A percentile compares a stretch with the other conserved stretches of the same genome.
Evolutionary conservation across 2,888 invertebrate genomes (phyloP).

Genomic region (Frankliniella intonsa): DNA sequence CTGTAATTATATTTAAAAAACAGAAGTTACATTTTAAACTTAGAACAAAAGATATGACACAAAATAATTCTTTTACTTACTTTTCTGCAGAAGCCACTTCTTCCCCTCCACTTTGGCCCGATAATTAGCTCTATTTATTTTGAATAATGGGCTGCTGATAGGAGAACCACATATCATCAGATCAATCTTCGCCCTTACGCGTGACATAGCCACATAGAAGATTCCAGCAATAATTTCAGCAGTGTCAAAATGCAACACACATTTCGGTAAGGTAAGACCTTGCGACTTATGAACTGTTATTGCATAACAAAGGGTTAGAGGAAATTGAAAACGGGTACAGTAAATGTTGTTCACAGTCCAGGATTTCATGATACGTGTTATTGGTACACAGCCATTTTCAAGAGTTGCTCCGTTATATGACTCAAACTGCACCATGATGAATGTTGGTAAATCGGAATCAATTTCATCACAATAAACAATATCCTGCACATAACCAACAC

Average conservation of each 20-base stretch:
- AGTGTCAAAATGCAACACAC: too few relatives aligned
- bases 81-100: too few relatives aligned
- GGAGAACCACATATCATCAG: background rate
- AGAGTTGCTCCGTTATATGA: background rate
- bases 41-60: too few relatives aligned
- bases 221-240: background rate
- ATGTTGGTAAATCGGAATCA: background rate
- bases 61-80: too few relatives aligned
- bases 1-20: too few relatives aligned
- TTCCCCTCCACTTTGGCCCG: too few relatives aligned
- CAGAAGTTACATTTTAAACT: too few relatives aligned
- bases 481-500: background rate
- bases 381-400: background rate
- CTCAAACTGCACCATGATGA: background rate
- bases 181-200: background rate
- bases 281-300: too few relatives aligned
- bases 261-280: too few relatives aligned
- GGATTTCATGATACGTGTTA: background rate
- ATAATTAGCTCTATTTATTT: background rate
- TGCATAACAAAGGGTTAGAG: background rate
- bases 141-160: background rate
- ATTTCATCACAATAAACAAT: background rate
- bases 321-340: slow-evolving; percentile 6
- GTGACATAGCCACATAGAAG: background rate
- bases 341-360: background rate